A percentile compares a stretch with the other conserved stretches of the same genome.
Conservation (phyloP, 2,888 invertebrate species). For the Stenodera caucasica region DNA sequence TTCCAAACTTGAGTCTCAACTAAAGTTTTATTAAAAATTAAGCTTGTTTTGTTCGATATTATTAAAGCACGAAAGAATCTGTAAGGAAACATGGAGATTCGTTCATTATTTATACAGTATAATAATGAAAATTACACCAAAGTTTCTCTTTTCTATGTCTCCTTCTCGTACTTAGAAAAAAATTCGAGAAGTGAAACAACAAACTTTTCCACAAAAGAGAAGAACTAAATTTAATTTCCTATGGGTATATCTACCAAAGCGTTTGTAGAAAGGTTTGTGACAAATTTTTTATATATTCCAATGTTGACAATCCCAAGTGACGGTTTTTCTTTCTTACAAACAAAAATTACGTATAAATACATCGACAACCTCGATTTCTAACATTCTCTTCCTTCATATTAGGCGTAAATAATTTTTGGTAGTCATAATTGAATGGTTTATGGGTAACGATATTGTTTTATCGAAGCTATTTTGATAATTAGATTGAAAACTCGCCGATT, state of each 20-base stretch:
- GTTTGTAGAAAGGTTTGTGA: neutral
- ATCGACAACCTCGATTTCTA: slow-evolving; percentile 5
- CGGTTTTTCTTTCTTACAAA: neutral
- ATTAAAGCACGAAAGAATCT: too few species aligned
- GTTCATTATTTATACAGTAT: neutral
- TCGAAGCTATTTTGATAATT: neutral
- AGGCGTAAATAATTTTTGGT: too few species aligned
- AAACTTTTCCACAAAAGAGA: neutral
- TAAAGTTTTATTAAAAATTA: too few species aligned
- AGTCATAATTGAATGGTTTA: too few species aligned
- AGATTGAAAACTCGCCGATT: slow-evolving; percentile 2
- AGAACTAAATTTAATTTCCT: slow-evolving; percentile 1
- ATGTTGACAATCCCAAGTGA: neutral
- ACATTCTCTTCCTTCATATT: neutral
- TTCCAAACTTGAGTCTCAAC: too few species aligned
- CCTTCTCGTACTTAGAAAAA: too few species aligned
- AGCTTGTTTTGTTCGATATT: too few species aligned
- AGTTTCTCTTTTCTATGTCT: neutral
- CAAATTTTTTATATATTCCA: neutral
- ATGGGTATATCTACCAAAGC: neutral
- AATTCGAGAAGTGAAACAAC: too few species aligned
- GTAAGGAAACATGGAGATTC: too few species aligned
- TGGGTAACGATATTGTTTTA: too few species aligned
- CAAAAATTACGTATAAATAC: neutral
- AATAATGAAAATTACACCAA: neutral